Evolutionary conservation across 2,113 vertebrate species (phyloP), one percentile per base, ranked within the genome.

Genomic region (Stegastes partitus): DNA sequence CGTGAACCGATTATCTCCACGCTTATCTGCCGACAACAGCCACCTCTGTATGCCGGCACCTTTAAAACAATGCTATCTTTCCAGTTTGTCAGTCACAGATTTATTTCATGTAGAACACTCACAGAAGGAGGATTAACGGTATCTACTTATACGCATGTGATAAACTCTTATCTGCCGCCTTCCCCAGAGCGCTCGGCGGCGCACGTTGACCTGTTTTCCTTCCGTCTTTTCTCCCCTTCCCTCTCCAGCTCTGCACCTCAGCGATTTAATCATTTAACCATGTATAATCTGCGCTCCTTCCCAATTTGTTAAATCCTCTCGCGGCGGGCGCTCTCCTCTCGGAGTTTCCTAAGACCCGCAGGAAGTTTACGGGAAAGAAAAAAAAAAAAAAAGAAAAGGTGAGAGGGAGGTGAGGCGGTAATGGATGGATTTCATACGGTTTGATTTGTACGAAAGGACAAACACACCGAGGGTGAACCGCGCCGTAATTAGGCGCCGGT

Each of bases 41-140:
- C 68, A 0, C 23, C 59, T 7, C 64, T 28, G 50, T 21, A 44
- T 10, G 57, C 68, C 71, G 53, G 79, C 82, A 79, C 86, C 83
- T 89, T 86, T 87, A 66, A 91, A 81, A 92, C 91, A 93, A 92
- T 84, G 6, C 47, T 91, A 91, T 93, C 89, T 87, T 88, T 92
- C 88, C 87, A 86, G 84, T 91, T 87, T 84, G 89, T 90, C 90
- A 81, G 89, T 87, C 83, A 76, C 87, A 91, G 85, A 90, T 89
- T 83, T 80, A 83, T 87, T 89, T 77, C 68, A 82, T 86, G 80
- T 92, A 79, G 81, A 88, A 81, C 83, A 84, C 78, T 89, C 85
- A 77, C 87, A 84, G 71, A 74, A 85, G 81, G 83, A 88, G 92
- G 92, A 93, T 94, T 94, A 93, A 78, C 79, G 15, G 62, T 92